phyloP scores from a whole-genome alignment of 37 sponge, comb jelly and placozoan genomes.

The Petrosia ficiformis region DNA sequence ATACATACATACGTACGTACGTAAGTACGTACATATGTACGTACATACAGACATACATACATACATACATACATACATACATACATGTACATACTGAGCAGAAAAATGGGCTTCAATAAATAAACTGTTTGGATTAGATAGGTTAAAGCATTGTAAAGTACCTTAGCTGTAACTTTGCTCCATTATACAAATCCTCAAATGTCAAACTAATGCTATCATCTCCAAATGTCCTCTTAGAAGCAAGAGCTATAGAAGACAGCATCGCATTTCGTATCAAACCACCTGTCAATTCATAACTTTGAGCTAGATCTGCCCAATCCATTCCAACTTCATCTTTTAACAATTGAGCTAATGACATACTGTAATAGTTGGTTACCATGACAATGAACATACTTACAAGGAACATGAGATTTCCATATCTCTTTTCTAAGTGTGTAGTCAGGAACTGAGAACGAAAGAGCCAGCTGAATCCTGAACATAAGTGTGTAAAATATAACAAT shows the following conservation, averaged over 20 bases:
- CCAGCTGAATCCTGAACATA: conserved; percentile 65
- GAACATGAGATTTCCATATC: conserved; percentile 70
- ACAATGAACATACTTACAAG: conserved; percentile 35
- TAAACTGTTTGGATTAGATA: too few species aligned
- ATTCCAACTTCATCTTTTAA: background rate
- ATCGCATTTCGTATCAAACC: conserved; percentile 68
- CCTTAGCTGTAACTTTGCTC: conserved; percentile 62
- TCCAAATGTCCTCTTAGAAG: conserved; percentile 5
- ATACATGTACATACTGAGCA: too few species aligned
- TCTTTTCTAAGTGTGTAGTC: conserved; percentile 47
- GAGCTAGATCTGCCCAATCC: conserved; percentile 39
- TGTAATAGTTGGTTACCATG: too few species aligned
- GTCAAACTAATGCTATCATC: background rate
- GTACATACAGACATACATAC: too few species aligned
- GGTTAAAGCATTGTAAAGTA: too few species aligned
- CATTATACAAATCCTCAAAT: conserved; percentile 12
- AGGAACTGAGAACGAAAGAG: conserved; percentile 56
- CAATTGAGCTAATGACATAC: background rate
- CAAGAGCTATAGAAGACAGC: conserved; percentile 45
- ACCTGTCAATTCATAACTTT: conserved; percentile 44
- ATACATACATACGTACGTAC: too few species aligned
- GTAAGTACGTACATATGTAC: too few species aligned
- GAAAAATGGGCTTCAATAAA: too few species aligned
- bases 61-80: too few species aligned
- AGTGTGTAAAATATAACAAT: too few species aligned